Evolutionary conservation across 1,140 invertebrate species (phyloP).

Genomic region (Phthorimaea operculella): DNA sequence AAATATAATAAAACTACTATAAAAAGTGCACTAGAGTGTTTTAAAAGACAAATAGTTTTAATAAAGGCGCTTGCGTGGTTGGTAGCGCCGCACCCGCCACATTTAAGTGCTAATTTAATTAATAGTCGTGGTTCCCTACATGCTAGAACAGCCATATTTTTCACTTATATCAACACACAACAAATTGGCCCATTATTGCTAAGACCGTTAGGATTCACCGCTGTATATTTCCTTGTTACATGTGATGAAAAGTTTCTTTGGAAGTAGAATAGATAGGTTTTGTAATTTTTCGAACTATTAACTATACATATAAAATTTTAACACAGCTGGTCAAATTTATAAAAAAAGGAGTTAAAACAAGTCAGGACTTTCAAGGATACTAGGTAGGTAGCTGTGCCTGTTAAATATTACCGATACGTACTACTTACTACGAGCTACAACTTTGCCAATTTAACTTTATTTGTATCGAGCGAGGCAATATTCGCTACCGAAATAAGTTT

Average conservation of each 20-base stretch:
- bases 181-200: constrained; percentile 44
- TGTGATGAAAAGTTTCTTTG: no score
- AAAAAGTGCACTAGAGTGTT: constrained; percentile 5
- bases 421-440: constrained; percentile 23
- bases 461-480: constrained; percentile 43
- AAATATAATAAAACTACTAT: neutral
- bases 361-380: no score
- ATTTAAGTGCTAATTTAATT: constrained; percentile 63
- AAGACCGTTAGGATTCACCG: no score
- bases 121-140: constrained; percentile 56
- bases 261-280: no score
- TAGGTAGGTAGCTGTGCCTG: no score
- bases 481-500: constrained; percentile 52
- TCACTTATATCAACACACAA: constrained; percentile 47
- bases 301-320: no score
- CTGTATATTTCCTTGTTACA: no score
- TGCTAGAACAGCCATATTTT: constrained; percentile 49
- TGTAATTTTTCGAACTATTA: no score
- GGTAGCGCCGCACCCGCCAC: constrained; percentile 35
- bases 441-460: constrained; percentile 67
- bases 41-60: constrained; percentile 58
- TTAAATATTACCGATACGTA: no score
- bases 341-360: no score
- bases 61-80: constrained; percentile 37
- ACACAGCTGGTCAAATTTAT: no score